phyloP scores from a whole-genome alignment of 2,113 vertebrate genomes.

The Baryphthengus martii region DNA sequence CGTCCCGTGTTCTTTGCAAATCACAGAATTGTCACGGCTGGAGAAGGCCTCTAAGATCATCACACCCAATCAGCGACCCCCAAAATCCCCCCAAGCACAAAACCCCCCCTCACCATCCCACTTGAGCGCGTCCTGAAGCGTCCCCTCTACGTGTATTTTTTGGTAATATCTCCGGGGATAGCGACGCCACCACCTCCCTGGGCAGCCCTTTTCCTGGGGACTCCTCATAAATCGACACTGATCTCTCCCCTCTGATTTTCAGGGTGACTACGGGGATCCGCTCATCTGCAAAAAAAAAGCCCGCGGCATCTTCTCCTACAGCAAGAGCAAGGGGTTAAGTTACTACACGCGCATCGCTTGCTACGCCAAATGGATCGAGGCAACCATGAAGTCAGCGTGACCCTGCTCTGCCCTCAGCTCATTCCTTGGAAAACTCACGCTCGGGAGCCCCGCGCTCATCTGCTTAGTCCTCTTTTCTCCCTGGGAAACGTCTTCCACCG shows the following conservation, averaged over 20 bases:
- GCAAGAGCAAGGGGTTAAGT: neutral
- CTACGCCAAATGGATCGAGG: neutral
- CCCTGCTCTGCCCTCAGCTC: neutral
- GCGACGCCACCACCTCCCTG: no score
- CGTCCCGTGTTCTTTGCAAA: no score
- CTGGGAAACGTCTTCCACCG: neutral
- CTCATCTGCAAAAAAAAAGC: constrained; percentile 45
- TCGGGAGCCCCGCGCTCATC: neutral
- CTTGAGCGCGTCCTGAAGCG: no score
- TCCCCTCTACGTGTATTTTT: no score
- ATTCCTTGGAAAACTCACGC: neutral
- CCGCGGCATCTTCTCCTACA: constrained; percentile 56
- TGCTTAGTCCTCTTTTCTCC: neutral
- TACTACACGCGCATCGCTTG: constrained; percentile 34
- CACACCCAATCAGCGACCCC: no score
- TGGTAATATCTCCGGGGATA: no score
- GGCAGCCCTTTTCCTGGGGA: neutral
- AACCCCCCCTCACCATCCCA: no score
- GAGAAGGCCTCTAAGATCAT: no score
- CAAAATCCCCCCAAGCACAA: no score
- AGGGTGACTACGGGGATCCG: constrained; percentile 5
- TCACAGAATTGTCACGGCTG: no score
- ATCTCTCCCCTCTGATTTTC: neutral
- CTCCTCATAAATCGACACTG: accelerated
- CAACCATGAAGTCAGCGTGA: neutral